Conservation (phyloP, 2,113 vertebrate species). For the Paramisgurnus dabryanus region DNA sequence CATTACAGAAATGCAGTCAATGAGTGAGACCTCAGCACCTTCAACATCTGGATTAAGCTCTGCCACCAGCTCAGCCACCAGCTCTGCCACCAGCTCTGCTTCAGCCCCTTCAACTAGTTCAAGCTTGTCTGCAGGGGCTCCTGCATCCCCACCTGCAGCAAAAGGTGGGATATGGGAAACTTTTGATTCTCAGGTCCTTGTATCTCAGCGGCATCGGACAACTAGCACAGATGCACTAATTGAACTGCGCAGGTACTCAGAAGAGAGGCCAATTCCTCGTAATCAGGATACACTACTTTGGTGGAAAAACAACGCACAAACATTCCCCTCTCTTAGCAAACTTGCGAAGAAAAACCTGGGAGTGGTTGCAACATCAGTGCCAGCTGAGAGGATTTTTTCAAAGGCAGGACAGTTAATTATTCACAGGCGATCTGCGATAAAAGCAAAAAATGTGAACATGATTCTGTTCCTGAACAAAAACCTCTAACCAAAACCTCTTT, state of each 20-base stretch:
- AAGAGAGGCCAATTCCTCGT: conserved; percentile 35
- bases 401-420: too few species aligned
- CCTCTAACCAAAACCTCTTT: too few species aligned
- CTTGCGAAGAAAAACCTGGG: too few species aligned
- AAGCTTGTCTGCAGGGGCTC: neutral
- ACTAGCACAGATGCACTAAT: conserved; percentile 39
- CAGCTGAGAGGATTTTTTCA: too few species aligned
- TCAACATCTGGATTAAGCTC: neutral
- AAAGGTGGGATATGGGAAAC: conserved; percentile 1
- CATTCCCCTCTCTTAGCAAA: too few species aligned
- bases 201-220: conserved; percentile 18
- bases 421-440: too few species aligned
- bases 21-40: neutral
- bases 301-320: conserved; percentile 42
- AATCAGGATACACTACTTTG: conserved; percentile 36
- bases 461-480: too few species aligned
- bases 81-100: neutral
- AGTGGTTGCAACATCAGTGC: too few species aligned
- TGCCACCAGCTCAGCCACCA: too few species aligned
- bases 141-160: too few species aligned
- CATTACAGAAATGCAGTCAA: neutral
- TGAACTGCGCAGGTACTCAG: conserved; percentile 41
- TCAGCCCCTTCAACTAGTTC: too few species aligned
- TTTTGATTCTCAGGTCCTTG: conserved; percentile 40
- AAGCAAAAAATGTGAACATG: too few species aligned